Percentiles rank a stretch among this genome's conserved stretches.
Conservation (phyloP, 2,888 invertebrate genomes). For the Ceriagrion tenellum region DNA sequence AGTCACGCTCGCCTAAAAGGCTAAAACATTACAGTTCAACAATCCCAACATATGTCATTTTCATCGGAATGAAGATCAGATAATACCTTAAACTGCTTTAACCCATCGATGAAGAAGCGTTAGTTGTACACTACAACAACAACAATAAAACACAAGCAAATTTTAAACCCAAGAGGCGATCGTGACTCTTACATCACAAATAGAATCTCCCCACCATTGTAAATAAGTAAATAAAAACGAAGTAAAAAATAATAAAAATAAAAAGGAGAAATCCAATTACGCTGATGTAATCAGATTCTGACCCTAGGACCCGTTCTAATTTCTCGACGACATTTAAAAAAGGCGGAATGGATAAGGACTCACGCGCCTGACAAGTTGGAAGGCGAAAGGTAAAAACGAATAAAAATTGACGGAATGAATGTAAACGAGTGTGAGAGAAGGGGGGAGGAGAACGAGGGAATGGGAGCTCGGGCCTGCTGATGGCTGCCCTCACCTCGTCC, state of each 20-base stretch:
- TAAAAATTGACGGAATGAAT: not conserved
- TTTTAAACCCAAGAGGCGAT: not conserved
- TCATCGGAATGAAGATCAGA: not conserved
- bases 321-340: not conserved
- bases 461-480: constrained; percentile 31
- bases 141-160: not conserved
- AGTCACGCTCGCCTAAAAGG: not conserved
- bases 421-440: too few relatives aligned
- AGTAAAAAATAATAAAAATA: too few relatives aligned
- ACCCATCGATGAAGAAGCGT: not conserved
- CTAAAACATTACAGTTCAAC: too few relatives aligned
- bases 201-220: not conserved
- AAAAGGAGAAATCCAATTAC: not conserved
- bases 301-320: not conserved
- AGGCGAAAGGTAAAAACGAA: not conserved
- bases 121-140: not conserved
- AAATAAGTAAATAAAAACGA: too few relatives aligned
- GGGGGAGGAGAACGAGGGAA: not conserved
- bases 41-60: not conserved
- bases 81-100: not conserved
- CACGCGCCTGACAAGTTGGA: not conserved
- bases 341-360: not conserved
- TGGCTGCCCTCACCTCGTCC: constrained; percentile 29
- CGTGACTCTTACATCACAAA: not conserved
- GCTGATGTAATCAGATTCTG: not conserved